A percentile compares a stretch with the other conserved stretches of the same genome.
These are phyloP conservation scores for Clarias laeviceps DNA, from an alignment of 2,797 vertebrate genomes.

Conservation along the genomic window DNA sequence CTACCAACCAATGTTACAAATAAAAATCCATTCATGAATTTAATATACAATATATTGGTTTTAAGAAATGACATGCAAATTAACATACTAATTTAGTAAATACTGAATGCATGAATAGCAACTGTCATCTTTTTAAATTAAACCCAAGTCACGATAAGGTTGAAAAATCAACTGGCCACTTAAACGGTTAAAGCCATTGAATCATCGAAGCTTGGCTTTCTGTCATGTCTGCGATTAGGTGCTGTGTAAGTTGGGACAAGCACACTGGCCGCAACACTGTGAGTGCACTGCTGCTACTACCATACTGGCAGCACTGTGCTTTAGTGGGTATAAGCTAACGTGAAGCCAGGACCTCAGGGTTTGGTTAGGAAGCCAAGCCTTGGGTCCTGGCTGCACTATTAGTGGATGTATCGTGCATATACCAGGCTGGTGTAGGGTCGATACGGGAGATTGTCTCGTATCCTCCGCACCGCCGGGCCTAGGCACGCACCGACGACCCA, in stretches of 20 bases:
- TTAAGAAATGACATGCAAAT: constrained; percentile 26
- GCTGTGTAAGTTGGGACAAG: constrained; percentile 81
- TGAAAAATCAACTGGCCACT: constrained; percentile 41
- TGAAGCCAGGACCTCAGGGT: constrained; percentile 54
- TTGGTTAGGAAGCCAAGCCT: constrained; percentile 70
- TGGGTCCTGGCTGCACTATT: constrained; percentile 58
- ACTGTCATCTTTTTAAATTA: constrained; percentile 14
- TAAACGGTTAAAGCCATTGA: background rate
- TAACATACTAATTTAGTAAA: constrained; percentile 19
- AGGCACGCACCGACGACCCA: constrained; percentile 60
- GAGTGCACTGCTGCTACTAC: constrained; percentile 44
- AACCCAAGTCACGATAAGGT: constrained; percentile 50
- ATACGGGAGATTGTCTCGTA: constrained; percentile 24
- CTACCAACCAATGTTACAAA: constrained; percentile 47
- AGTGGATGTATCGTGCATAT: constrained; percentile 49
- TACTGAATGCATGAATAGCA: constrained; percentile 33
- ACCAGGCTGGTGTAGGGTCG: constrained; percentile 33
- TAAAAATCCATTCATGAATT: constrained; percentile 37
- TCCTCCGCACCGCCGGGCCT: constrained; percentile 44
- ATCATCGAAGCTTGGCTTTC: constrained; percentile 15
- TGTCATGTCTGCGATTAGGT: constrained; percentile 59
- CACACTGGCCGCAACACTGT: constrained; percentile 62
- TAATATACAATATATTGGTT: constrained; percentile 38
- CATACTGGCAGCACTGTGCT: constrained; percentile 28
- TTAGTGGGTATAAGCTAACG: constrained; percentile 15